Evolutionary conservation across 2,113 vertebrate genomes (phyloP).

Genomic region (Panurus biarmicus): DNA sequence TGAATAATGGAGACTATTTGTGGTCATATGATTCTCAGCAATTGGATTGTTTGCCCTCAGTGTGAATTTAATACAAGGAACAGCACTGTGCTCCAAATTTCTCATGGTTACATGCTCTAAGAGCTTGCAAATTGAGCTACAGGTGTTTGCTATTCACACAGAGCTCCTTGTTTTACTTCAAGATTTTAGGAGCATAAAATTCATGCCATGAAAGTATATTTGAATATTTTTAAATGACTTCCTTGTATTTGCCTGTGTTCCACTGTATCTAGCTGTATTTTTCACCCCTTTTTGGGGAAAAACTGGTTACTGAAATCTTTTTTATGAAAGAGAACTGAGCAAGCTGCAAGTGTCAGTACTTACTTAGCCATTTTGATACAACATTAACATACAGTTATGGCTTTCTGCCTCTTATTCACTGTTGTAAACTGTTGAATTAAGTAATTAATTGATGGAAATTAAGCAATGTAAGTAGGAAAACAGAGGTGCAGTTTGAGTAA

Average conservation of each 20-base stretch:
- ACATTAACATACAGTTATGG: neutral
- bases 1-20: constrained; percentile 2
- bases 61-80: neutral
- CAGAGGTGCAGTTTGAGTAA: neutral
- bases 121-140: neutral
- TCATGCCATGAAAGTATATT: neutral
- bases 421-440: neutral
- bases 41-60: neutral
- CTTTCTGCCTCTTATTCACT: neutral
- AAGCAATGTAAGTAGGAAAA: neutral
- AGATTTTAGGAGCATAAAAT: neutral
- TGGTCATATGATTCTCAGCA: constrained; percentile 25
- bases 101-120: neutral
- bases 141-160: neutral
- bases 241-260: neutral
- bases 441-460: neutral
- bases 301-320: neutral
- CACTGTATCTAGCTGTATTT: neutral
- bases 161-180: neutral
- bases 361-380: neutral
- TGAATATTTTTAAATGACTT: neutral
- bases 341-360: neutral
- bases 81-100: neutral
- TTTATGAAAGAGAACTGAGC: neutral
- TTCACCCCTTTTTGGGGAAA: neutral